phyloP scores from a whole-genome alignment of 2,888 invertebrate species.

The Clunio marinus region DNA sequence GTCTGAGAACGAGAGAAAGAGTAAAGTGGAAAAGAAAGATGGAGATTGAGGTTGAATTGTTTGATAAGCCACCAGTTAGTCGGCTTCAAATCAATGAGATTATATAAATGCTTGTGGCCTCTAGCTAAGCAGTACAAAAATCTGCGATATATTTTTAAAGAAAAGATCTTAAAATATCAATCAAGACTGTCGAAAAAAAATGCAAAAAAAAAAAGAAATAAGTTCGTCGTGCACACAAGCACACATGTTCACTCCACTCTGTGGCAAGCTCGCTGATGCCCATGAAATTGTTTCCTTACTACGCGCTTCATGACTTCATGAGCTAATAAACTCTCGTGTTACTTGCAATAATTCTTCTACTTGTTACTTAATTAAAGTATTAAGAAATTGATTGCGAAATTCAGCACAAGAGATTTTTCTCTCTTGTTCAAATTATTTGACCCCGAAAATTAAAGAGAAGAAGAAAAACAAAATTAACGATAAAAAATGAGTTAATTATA shows the following conservation, averaged over 20 bases:
- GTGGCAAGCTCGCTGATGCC: neutral
- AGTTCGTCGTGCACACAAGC: neutral
- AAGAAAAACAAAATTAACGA: constrained; percentile 9
- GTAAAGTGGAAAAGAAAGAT: neutral
- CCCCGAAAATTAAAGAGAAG: constrained; percentile 6
- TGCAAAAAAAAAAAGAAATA: neutral
- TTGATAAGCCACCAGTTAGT: neutral
- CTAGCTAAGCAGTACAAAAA: neutral
- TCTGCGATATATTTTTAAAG: neutral
- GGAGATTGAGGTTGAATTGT: neutral
- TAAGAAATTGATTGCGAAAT: constrained; percentile 3
- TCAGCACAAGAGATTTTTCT: neutral
- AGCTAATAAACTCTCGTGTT: neutral
- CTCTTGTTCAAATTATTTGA: constrained; percentile 5
- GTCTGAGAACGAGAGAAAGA: neutral
- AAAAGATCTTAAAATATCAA: constrained; percentile 6
- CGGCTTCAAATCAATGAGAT: neutral
- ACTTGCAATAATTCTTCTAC: neutral
- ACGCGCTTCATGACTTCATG: neutral
- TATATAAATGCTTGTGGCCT: neutral
- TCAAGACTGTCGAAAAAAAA: neutral
- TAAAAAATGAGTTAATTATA: constrained; percentile 11
- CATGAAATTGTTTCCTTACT: neutral
- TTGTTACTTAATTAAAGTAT: neutral
- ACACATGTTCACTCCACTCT: neutral